Conservation (phyloP, 2,113 vertebrate species). For the Ailuropoda melanoleuca region DNA sequence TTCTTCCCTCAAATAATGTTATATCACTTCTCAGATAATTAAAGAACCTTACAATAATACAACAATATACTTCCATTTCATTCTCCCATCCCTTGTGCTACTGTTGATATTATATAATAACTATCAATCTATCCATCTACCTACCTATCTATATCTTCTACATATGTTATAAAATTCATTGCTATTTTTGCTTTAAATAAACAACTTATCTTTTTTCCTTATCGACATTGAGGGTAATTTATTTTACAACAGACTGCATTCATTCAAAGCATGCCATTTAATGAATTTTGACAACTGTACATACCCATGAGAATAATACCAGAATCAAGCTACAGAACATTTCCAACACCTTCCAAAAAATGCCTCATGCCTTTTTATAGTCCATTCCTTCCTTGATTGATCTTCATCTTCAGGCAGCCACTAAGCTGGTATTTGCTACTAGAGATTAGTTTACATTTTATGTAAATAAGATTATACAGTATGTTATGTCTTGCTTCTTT, state of each 20-base stretch:
- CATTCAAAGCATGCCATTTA: not conserved
- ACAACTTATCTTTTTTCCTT: not conserved
- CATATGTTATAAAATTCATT: not conserved
- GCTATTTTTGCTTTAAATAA: not conserved
- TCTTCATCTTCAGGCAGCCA: not conserved
- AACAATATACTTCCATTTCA: not conserved
- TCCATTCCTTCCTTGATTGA: not conserved
- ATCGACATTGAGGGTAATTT: not conserved
- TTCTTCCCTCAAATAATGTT: not conserved
- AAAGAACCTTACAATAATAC: not conserved
- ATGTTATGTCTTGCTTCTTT: not conserved
- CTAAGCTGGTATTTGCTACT: not conserved
- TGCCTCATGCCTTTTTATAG: not conserved
- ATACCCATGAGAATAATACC: not conserved
- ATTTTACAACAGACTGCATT: not conserved
- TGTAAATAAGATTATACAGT: not conserved
- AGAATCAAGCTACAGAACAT: not conserved
- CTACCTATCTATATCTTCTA: not conserved
- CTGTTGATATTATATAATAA: not conserved
- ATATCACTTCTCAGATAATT: not conserved
- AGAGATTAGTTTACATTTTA: not conserved
- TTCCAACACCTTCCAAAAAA: not conserved
- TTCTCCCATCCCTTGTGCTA: not conserved
- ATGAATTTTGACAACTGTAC: not conserved
- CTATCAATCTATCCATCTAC: not conserved